Evolutionary conservation across 1,140 invertebrate species (phyloP), one percentile per base, ranked within the genome.

Genomic region (Danaus plexippus): DNA sequence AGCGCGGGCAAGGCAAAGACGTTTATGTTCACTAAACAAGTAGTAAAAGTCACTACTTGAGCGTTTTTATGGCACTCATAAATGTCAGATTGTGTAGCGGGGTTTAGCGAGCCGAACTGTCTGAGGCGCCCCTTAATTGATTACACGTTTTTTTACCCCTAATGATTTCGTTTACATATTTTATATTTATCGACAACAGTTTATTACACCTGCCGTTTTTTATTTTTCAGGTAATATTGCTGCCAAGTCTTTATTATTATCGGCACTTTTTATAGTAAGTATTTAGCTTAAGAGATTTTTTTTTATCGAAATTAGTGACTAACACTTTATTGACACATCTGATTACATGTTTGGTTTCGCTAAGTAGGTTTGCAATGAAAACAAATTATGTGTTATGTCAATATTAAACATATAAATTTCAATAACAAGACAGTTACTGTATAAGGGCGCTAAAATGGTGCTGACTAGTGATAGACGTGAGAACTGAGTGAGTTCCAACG

Each of bases 1-100:
- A 77, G 71, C 83, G 77, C 76, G 80, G 77, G 79, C 64, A 80
- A 85, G 75, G 84, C 76, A 79, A 83, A 85, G 87, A 88, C 87
- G 88, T 88, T 88, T 88, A 88, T 88, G 87, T 88, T 87, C 86
- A 88, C 86, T 88, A 88, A 88, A 88, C 87, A 88, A 88, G 87
- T 87, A 88, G 85, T 88, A 88, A 88, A 88, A 88, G 87, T 88
- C 87, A 88, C 85, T 85, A 78, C 85, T 88, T 87, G 85, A 88
- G 85, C 83, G 85, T 87, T 87, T 88, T 88, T 88, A 88, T 87
- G 84, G 84, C 83, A 80, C 75, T 87, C 85, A 85, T 88, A 88
- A 88, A 87, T 83, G 87, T 87, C 87, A 87, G 87, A 87, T 87
- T 86, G 83, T 74, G 69, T 78, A 77, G 74, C 70, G 68, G 75